Conservation (phyloP, 2,888 invertebrate species). For the Lasioglossum leucozonium region DNA sequence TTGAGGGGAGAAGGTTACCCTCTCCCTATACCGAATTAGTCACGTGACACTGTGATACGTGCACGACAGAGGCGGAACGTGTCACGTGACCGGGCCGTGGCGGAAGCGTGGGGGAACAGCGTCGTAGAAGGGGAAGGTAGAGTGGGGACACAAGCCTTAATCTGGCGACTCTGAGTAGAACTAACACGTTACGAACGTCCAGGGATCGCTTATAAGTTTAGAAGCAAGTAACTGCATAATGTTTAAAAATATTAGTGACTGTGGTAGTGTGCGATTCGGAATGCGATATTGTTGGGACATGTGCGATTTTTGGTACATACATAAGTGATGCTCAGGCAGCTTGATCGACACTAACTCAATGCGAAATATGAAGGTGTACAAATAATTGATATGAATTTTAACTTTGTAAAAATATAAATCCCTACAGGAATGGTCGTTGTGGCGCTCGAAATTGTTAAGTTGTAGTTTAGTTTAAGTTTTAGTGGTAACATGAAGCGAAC, state of each 20-base stretch:
- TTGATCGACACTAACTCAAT: constrained; percentile 11
- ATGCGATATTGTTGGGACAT: constrained; percentile 1
- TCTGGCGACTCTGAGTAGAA: not conserved
- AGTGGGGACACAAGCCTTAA: no score
- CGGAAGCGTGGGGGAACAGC: no score
- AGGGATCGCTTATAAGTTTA: not conserved
- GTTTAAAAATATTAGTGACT: constrained; percentile 12
- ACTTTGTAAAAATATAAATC: constrained; percentile 24
- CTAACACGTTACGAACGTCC: constrained; percentile 8
- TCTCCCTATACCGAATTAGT: no score
- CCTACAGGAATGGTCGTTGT: constrained; percentile 13
- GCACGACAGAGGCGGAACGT: no score
- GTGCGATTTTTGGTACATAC: constrained; percentile 32
- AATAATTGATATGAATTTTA: not conserved
- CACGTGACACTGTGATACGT: no score
- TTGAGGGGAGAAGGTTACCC: no score
- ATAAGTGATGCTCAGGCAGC: constrained; percentile 28
- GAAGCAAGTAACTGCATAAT: not conserved
- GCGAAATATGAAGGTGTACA: constrained; percentile 11
- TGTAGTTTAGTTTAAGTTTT: constrained; percentile 15
- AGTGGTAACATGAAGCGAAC: constrained; percentile 41
- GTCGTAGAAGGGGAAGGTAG: no score
- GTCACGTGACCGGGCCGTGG: no score
- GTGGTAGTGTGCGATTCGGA: not conserved
- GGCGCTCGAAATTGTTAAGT: constrained; percentile 13